phyloP scores from a whole-genome alignment of 1,140 invertebrate genomes.

The Paralvinella palmiformis region DNA sequence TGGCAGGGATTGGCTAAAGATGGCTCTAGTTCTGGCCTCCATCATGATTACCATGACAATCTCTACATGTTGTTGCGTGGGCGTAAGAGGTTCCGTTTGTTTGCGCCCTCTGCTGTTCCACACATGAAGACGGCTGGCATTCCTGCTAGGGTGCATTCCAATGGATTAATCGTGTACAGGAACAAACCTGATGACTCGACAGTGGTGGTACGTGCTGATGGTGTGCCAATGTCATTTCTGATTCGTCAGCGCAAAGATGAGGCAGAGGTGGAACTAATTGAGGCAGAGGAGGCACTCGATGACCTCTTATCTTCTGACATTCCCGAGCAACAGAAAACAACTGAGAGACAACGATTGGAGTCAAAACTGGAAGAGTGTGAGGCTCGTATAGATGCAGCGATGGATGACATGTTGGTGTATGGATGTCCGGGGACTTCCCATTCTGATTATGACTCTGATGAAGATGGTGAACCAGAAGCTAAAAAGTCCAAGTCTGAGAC shows the following conservation, averaged over 20 bases:
- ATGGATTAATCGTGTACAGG: slow-evolving; percentile 15
- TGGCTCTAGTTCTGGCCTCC: slow-evolving; percentile 8
- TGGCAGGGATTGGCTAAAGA: slow-evolving; percentile 7
- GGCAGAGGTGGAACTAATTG: neutral
- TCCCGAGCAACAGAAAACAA: neutral
- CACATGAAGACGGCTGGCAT: slow-evolving; percentile 5
- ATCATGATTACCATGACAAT: slow-evolving; percentile 18
- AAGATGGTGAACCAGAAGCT: neutral
- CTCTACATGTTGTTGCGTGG: slow-evolving; percentile 12
- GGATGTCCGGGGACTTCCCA: neutral
- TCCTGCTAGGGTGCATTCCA: neutral
- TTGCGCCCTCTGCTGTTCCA: slow-evolving; percentile 2
- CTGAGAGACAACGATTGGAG: slow-evolving; percentile 1
- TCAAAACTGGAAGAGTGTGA: neutral
- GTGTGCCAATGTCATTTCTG: slow-evolving; percentile 8
- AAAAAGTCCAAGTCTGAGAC: neutral
- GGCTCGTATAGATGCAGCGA: slow-evolving; percentile 3
- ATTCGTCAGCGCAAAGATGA: neutral
- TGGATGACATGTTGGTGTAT: slow-evolving; percentile 9
- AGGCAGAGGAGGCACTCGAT: neutral
- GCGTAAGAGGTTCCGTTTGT: slow-evolving; percentile 13
- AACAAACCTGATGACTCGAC: neutral
- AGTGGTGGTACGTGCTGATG: slow-evolving; percentile 5
- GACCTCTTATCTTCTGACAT: neutral
- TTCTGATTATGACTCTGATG: slow-evolving; percentile 8